Conservation (phyloP, 2,113 vertebrate species). For the Macquaria ambigua region DNA sequence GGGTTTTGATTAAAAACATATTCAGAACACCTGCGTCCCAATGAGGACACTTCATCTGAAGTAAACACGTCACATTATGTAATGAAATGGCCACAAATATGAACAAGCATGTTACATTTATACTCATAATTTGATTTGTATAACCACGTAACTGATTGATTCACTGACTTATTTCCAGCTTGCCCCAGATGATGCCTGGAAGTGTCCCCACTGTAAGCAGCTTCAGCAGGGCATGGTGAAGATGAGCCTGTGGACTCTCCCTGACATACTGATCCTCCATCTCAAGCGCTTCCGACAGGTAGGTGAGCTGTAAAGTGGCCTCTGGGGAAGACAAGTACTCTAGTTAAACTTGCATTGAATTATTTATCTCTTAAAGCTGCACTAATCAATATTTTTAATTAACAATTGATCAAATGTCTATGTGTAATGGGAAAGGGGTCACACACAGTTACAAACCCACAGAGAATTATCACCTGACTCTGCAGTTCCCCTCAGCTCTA, state of each 20-base stretch:
- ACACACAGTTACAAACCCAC: not conserved
- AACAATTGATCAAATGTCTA: not conserved
- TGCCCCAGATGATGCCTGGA: slow-evolving; percentile 96
- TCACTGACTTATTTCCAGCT: slow-evolving; percentile 83
- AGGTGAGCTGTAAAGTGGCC: not conserved
- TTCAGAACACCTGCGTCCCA: not conserved
- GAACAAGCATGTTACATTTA: not conserved
- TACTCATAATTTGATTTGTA: not conserved
- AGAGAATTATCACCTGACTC: not conserved
- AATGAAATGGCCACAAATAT: not conserved
- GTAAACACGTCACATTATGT: not conserved
- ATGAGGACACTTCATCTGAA: not conserved
- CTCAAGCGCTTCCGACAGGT: slow-evolving; percentile 95
- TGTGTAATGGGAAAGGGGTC: not conserved
- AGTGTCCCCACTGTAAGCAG: slow-evolving; percentile 94
- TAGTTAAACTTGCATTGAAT: too few species aligned
- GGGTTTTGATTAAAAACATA: not conserved
- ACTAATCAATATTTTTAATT: not conserved
- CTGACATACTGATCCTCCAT: slow-evolving; percentile 97
- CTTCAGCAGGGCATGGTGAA: slow-evolving; percentile 96
- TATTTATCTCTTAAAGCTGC: not conserved
- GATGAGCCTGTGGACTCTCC: slow-evolving; percentile 97
- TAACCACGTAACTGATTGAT: not conserved
- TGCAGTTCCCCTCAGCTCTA: not conserved
- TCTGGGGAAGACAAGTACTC: not conserved